A percentile compares a stretch with the other conserved stretches of the same genome.
Evolutionary conservation across 2,888 invertebrate genomes (phyloP).

Genomic region (Scaptomyza tumidula): DNA sequence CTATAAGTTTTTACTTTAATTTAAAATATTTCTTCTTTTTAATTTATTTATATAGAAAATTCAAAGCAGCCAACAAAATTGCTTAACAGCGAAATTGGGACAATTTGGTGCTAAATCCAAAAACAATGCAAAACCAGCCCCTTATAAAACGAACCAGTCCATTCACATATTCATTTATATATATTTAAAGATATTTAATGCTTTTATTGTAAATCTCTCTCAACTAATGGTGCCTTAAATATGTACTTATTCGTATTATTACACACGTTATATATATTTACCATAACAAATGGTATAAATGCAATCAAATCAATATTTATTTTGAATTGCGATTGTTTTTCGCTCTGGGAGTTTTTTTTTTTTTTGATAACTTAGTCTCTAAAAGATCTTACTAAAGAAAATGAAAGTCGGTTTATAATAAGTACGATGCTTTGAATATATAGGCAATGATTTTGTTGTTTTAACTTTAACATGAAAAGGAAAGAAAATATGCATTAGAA

Average conservation of each 20-base stretch:
- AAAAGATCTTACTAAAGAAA: not conserved
- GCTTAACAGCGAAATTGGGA: slow-evolving; percentile 36
- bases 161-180: slow-evolving; percentile 42
- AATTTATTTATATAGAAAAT: slow-evolving; percentile 68
- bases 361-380: not conserved
- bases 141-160: slow-evolving; percentile 38
- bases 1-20: no score
- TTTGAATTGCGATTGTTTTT: not conserved
- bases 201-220: slow-evolving; percentile 52
- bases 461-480: no score
- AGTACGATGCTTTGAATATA: no score
- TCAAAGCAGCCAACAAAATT: slow-evolving; percentile 77
- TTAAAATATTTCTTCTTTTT: slow-evolving; percentile 1
- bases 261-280: slow-evolving; percentile 11
- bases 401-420: not conserved
- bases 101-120: not conserved
- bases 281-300: slow-evolving; percentile 21
- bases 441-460: no score
- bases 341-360: not conserved
- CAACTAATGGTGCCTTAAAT: slow-evolving; percentile 43
- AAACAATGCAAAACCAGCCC: slow-evolving; percentile 11
- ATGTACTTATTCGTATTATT: slow-evolving; percentile 24
- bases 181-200: slow-evolving; percentile 27
- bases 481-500: no score
- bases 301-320: slow-evolving; percentile 8